Conservation (phyloP, 1,140 invertebrate genomes). For the Caenorhabditis briggsae region DNA sequence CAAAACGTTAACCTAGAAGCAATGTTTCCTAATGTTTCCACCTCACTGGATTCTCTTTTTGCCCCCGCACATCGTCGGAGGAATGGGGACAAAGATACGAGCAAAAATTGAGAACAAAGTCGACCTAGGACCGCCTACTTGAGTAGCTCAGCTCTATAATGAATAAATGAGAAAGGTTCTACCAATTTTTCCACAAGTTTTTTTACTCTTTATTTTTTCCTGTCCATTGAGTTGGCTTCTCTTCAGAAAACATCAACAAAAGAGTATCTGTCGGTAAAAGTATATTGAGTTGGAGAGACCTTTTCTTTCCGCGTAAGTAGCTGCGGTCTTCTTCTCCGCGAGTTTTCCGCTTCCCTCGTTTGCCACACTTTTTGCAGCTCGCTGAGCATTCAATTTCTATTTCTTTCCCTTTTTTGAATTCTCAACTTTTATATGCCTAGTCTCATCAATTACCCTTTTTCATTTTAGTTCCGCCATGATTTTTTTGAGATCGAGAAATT, state of each 20-base stretch:
- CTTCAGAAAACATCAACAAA: not conserved
- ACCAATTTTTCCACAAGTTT: not conserved
- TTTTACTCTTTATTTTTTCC: not conserved
- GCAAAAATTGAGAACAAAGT: constrained; percentile 14
- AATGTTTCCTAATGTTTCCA: constrained; percentile 47
- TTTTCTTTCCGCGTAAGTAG: constrained; percentile 41
- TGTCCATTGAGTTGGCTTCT: not conserved
- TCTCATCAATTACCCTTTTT: not conserved
- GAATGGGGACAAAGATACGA: constrained; percentile 13
- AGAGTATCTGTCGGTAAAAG: constrained; percentile 50
- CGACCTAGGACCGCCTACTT: not conserved
- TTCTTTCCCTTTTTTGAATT: not conserved
- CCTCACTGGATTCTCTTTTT: constrained; percentile 31
- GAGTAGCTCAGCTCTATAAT: constrained; percentile 34
- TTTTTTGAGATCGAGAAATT: not conserved
- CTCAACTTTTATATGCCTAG: constrained; percentile 3
- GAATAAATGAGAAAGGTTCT: constrained; percentile 6
- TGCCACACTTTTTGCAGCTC: constrained; percentile 29
- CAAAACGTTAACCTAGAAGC: constrained; percentile 38
- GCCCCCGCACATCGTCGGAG: not conserved
- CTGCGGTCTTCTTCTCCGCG: constrained; percentile 42
- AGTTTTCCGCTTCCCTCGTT: constrained; percentile 47
- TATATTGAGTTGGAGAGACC: not conserved
- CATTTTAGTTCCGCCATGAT: not conserved
- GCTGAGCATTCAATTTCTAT: constrained; percentile 4